Conservation (phyloP, 2,113 vertebrate genomes). For the Psilopogon haemacephalus region DNA sequence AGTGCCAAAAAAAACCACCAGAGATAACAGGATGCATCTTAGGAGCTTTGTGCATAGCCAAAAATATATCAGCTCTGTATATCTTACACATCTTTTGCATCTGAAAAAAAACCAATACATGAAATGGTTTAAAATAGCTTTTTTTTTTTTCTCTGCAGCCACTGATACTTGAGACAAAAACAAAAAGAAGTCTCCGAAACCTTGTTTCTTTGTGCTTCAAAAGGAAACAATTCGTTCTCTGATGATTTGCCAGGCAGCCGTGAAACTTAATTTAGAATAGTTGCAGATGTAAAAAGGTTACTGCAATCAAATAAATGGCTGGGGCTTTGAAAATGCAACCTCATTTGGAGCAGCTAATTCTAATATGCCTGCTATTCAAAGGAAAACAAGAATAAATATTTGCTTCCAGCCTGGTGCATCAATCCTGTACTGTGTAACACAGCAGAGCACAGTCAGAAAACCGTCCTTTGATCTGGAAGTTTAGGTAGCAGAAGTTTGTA, state of each 20-base stretch:
- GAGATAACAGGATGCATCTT: not conserved
- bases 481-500: not conserved
- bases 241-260: not conserved
- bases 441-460: not conserved
- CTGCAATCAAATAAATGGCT: not conserved
- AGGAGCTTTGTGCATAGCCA: not conserved
- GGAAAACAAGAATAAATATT: constrained; percentile 24
- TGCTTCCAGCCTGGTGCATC: not conserved
- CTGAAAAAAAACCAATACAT: not conserved
- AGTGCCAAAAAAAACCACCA: not conserved
- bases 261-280: not conserved
- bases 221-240: not conserved
- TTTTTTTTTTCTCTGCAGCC: not conserved
- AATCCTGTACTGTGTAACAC: not conserved
- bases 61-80: not conserved
- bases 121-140: not conserved
- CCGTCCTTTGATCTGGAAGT: constrained; percentile 23
- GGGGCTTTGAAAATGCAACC: not conserved
- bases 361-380: not conserved
- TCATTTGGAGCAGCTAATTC: constrained; percentile 12
- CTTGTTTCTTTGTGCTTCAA: not conserved
- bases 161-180: not conserved
- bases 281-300: not conserved
- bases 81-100: not conserved
- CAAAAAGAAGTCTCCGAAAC: not conserved